Base-by-base conservation (phyloP, 1,140 invertebrate species). In the Polypedilum vanderplanki region DNA sequence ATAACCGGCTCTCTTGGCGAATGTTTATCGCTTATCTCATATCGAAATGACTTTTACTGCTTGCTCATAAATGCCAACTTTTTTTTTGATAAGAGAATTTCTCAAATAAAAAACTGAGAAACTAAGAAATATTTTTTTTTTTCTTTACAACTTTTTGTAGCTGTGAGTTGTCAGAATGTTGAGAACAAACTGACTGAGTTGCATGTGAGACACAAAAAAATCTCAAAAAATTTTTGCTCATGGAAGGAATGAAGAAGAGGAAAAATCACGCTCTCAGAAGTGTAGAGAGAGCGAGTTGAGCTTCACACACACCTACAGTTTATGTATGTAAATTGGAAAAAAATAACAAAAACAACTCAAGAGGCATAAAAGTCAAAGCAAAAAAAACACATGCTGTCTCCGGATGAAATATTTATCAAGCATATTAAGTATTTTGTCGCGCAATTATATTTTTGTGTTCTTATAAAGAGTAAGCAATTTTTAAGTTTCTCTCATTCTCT, bases 101-200 rank as follows among this genome's bases (percentile, higher is more conserved):
- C n/a, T 57, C 10, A 57, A n/a, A 57, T n/a, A 12, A 57, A 57
- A 57, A 57, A 57, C 24, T n/a, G n/a, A 57, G 46, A n/a, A 57
- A 57, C 46, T n/a, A 57, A 57, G 15, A 57, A 57, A n/a, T 15
- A n/a, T n/a, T 4, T 57, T 46, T 46, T 46, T 46, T 46, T 46
- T 46, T 8, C 24, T 33, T 33, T 33, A 33, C 46, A 57, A 8
- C 46, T 12, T 57, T 57, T 57, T 1, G 41, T 67, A 70, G 17
- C 9, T 70, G 2, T 22, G 65, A 70, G 9, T 70, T 18, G 65
- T 70, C 20, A 70, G 65, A 70, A 70, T 22, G 65, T 18, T 20
- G 65, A 70, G 65, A n/a, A 18, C 9, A 70, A 70, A 70, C 65
- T 70, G 65, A 70, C 65, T 70, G 65, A 70, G 18, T 20, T 5